Percentiles rank a stretch among this genome's conserved stretches.
Evolutionary conservation across 2,113 vertebrate genomes (phyloP).

Genomic region (Oceanodroma tethys): DNA sequence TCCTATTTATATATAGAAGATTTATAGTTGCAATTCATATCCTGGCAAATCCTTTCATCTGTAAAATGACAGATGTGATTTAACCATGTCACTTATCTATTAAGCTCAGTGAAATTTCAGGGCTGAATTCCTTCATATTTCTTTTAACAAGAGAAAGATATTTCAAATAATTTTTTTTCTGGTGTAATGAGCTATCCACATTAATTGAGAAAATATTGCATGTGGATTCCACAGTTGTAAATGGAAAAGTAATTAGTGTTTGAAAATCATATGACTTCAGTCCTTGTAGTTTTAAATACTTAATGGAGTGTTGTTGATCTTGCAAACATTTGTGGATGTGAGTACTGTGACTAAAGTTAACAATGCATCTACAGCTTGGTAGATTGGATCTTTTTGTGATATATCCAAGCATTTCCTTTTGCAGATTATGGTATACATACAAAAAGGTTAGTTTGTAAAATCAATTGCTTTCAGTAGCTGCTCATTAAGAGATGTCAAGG

Average conservation of each 20-base stretch:
- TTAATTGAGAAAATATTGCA: conserved; percentile 23
- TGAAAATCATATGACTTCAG: conserved; percentile 18
- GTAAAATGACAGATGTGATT: conserved; percentile 31
- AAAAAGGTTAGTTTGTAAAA: not conserved
- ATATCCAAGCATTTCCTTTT: not conserved
- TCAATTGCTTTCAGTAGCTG: not conserved
- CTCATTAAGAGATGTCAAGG: not conserved
- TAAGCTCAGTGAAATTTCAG: conserved; percentile 7
- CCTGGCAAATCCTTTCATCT: conserved; percentile 39
- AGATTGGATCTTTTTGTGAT: not conserved
- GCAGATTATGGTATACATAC: not conserved
- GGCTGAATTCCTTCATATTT: not conserved
- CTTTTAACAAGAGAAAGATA: not conserved
- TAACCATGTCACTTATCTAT: conserved; percentile 6
- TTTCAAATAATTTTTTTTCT: not conserved
- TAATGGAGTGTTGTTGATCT: not conserved
- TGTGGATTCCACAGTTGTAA: not conserved
- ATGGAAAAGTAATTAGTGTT: conserved; percentile 24
- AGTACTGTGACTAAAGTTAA: not conserved
- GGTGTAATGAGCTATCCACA: not conserved
- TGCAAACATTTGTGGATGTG: not conserved
- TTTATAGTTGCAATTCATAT: conserved; percentile 44
- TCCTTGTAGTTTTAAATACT: not conserved
- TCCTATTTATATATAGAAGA: not conserved
- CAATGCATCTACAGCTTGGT: not conserved